Evolutionary conservation across 2,888 invertebrate genomes (phyloP).

Genomic region (Proisotoma minuta): DNA sequence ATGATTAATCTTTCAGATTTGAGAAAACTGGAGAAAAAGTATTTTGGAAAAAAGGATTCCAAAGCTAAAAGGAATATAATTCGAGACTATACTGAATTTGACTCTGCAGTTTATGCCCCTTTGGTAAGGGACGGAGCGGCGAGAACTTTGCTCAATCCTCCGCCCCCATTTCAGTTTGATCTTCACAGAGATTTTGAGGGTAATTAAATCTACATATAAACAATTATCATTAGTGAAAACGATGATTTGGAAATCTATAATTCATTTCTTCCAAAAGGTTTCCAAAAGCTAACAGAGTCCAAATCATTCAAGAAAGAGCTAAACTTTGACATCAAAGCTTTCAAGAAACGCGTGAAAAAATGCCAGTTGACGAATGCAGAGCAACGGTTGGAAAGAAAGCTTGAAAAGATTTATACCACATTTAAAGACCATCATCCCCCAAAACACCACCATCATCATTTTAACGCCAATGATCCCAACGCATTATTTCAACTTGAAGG

Average conservation of each 20-base stretch:
- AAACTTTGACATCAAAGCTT: conserved; percentile 34
- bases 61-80: conserved; percentile 54
- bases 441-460: background rate
- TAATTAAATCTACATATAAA: conserved; percentile 5
- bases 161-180: conserved; percentile 16
- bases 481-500: background rate
- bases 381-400: conserved; percentile 32
- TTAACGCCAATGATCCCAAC: background rate
- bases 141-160: conserved; percentile 30
- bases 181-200: conserved; percentile 26
- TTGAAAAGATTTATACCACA: conserved; percentile 38
- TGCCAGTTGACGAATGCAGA: conserved; percentile 19
- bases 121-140: conserved; percentile 60
- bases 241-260: background rate
- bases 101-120: conserved; percentile 63
- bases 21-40: conserved; percentile 37
- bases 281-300: conserved; percentile 23
- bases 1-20: conserved; percentile 22
- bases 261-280: conserved; percentile 7
- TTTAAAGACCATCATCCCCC: conserved; percentile 30
- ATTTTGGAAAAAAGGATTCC: conserved; percentile 48
- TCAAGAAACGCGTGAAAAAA: conserved; percentile 26
- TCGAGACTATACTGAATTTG: conserved; percentile 56
- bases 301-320: conserved; percentile 33
- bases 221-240: background rate